Conservation (phyloP, 2,797 vertebrate genomes). For the Acanthopagrus latus region DNA sequence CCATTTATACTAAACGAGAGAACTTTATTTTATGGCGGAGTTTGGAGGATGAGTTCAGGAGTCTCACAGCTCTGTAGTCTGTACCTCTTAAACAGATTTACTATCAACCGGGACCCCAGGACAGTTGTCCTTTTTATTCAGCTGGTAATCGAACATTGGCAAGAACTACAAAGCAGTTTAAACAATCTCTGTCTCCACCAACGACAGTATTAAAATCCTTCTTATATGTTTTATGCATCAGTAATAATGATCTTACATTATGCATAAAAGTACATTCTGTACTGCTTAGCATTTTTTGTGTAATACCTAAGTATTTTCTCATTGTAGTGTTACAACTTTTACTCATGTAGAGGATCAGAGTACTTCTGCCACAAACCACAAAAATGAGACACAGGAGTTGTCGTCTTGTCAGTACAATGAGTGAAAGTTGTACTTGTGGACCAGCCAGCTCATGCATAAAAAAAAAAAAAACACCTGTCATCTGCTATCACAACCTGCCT, state of each 20-base stretch:
- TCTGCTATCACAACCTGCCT: not conserved
- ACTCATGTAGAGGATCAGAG: not conserved
- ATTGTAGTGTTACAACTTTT: not conserved
- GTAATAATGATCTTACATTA: not conserved
- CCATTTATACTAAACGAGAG: too few relatives aligned
- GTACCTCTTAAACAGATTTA: too few relatives aligned
- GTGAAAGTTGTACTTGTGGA: not conserved
- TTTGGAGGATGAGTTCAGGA: too few relatives aligned
- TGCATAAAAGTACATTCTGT: not conserved
- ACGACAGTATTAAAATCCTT: too few relatives aligned
- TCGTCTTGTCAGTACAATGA: not conserved
- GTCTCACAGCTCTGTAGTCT: too few relatives aligned
- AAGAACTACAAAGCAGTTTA: not conserved
- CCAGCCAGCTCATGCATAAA: slow-evolving; percentile 1
- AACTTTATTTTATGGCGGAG: too few relatives aligned
- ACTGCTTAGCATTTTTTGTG: not conserved
- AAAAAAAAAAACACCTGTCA: slow-evolving; percentile 17
- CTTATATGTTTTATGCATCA: too few relatives aligned
- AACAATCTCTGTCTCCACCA: too few relatives aligned
- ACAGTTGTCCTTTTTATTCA: not conserved
- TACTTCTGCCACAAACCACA: not conserved
- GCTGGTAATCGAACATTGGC: not conserved
- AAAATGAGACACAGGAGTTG: not conserved
- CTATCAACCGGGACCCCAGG: not conserved
- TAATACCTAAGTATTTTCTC: too few relatives aligned